Evolutionary conservation across 2,113 vertebrate species (phyloP).

Genomic region (Euleptes europaea): DNA sequence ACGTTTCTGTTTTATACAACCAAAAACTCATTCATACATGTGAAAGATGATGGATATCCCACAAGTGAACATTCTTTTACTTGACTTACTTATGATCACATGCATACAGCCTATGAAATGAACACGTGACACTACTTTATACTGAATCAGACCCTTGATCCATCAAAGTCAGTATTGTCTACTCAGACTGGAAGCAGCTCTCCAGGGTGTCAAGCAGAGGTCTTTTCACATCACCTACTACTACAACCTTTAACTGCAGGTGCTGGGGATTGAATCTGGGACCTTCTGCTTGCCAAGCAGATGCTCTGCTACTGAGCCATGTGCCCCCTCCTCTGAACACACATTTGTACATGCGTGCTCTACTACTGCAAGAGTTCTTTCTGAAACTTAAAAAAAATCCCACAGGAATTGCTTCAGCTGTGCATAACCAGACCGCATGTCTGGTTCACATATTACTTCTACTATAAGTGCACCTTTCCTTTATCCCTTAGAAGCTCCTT

Average conservation of each 20-base stretch:
- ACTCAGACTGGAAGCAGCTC: too few species aligned
- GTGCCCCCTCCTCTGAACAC: neutral
- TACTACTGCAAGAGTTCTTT: neutral
- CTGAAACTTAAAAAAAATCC: neutral
- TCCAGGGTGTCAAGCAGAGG: too few species aligned
- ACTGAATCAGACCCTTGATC: too few species aligned
- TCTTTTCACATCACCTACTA: too few species aligned
- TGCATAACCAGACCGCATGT: neutral
- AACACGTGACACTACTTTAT: too few species aligned
- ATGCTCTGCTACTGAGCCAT: too few species aligned
- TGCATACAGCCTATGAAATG: neutral
- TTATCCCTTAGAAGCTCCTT: too few species aligned
- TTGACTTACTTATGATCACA: neutral
- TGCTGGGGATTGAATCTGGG: too few species aligned
- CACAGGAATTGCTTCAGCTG: neutral
- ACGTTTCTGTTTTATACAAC: neutral
- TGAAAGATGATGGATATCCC: neutral
- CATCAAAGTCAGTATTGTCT: too few species aligned
- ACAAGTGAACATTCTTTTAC: neutral
- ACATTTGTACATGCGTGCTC: neutral
- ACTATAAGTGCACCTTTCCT: neutral
- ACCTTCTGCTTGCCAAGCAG: too few species aligned
- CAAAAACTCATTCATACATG: neutral
- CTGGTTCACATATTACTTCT: neutral
- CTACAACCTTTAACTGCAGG: too few species aligned